Evolutionary conservation across 2,888 invertebrate genomes (phyloP), one percentile per base, ranked within the genome.

Genomic region (Cosmopolites sordidus): DNA sequence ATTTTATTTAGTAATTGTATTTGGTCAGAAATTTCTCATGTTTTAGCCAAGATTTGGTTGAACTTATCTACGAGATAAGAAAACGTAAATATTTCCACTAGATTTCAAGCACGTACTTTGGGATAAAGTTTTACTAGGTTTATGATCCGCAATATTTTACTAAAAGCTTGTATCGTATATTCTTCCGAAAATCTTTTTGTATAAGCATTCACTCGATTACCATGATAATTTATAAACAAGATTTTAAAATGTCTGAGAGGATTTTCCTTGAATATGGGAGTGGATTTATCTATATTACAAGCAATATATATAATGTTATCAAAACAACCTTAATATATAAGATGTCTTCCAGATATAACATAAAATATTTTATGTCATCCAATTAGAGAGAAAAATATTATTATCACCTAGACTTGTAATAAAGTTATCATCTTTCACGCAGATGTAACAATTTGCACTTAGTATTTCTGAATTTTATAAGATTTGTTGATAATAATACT

Each of bases 41-140:
- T 47, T 47, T 40, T 47, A 16, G 11, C 16, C 27, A 39, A 47
- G 27, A 39, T 47, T 47, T 47, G 38, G 40, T 47, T 16, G 39
- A 38, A 47, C 47, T 47, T 39, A 47, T 48, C 30, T 48, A 41
- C 48, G 48, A 48, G 43, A 48, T 41, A 17, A 12, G 48, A 48
- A 48, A 43, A 48, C 48, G 42, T 48, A 48, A 48, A 48, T 48
- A 48, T 42, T 14, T n/a, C 22, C 15, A 29, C 48, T 48, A 41
- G 41, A 48, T 48, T 50, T 50, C 49, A 37, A 50, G 49, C 49
- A 50, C 49, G 49, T 50, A 43, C 43, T 17, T 12, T 12, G 29
- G 43, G 39, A 50, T 50, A 41, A 37, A 50, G 43, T 50, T 39
- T 50, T 50, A 50, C 43, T 43, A 43, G 39, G 27, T 48, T 48